phyloP scores from a whole-genome alignment of 2,888 invertebrate genomes.

The Choristoneura rosaceana region DNA sequence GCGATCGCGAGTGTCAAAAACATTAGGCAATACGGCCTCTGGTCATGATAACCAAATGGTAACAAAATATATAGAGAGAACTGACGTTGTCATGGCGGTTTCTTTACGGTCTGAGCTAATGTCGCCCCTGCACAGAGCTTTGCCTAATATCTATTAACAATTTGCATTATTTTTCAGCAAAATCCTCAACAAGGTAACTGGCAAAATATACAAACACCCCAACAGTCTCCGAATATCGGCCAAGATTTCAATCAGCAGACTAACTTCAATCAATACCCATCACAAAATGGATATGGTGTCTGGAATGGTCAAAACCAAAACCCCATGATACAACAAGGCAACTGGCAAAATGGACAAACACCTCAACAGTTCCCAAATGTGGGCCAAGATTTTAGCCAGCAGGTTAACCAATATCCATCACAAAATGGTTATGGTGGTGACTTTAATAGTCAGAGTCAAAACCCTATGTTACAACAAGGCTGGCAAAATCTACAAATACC shows the following conservation, averaged over 20 bases:
- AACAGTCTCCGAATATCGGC: slow-evolving; percentile 4
- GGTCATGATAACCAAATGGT: no score
- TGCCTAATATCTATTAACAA: no score
- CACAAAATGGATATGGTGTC: slow-evolving; percentile 28
- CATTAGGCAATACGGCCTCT: no score
- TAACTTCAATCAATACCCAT: slow-evolving; percentile 8
- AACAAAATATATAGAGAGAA: no score
- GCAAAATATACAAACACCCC: slow-evolving; percentile 27
- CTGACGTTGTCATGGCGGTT: no score
- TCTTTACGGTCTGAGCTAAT: no score
- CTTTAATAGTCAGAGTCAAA: neutral
- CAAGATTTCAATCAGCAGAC: slow-evolving; percentile 7
- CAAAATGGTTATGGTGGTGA: slow-evolving; percentile 30
- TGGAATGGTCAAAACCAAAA: neutral
- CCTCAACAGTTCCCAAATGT: slow-evolving; percentile 10
- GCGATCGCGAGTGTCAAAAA: no score
- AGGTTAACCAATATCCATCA: slow-evolving; percentile 10
- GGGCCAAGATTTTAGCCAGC: slow-evolving; percentile 3
- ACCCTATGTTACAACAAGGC: slow-evolving; percentile 13
- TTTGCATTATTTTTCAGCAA: slow-evolving; percentile 11
- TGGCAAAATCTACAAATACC: slow-evolving; percentile 7
- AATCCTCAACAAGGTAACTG: slow-evolving; percentile 29
- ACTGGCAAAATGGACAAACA: slow-evolving; percentile 27
- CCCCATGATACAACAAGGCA: slow-evolving; percentile 10
- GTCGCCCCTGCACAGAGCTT: no score